Evolutionary conservation across 2,888 invertebrate species (phyloP), one percentile per base, ranked within the genome.

Genomic region (Tanytarsus gracilentus): DNA sequence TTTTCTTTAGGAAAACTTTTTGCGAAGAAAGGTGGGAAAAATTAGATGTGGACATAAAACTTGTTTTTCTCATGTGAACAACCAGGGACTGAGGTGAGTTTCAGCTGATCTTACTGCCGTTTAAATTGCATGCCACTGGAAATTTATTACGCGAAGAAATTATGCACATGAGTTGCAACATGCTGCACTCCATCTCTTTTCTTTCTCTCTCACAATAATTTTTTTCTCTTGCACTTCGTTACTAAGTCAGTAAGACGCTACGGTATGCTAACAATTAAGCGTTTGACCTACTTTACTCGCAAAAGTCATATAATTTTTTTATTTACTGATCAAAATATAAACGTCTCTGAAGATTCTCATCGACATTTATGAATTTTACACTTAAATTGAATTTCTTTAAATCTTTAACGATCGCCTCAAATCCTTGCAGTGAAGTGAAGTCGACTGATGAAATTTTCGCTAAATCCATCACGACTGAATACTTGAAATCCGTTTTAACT

Each of bases 401-500:
- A 16, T 60, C 60, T 50, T 36, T 36, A 11, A 36, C 29, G 2
- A 60, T 16, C 1, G 50, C 25, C 14, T 60, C 49, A 51, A 63
- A 68, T 69, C 81, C 82, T 73, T 83, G 80, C 5, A 78, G 76
- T 8, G 83, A 79, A 0, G 85, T 80, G 69, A 82, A 83, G 75
- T 90, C 89, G 30, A 86, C 70, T 60, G 79, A 76, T 63, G 79
- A 76, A 63, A 88, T 77, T 63, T 78, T 78, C 1, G 69, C 68
- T 66, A 85, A 86, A 71, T 89, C 83, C 1, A 90, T 67, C 1
- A 81, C 77, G 21, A 84, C 68, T 1, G 81, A 79, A 9, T 76
- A 71, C 25, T 70, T 70, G 64, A 73, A 69, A 62, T 70, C 69
- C n/a, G 74, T 74, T 27, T 74, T 68, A 49, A 70, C 64, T 29